Base-by-base conservation (phyloP, 2,113 vertebrate species). In the Edolisoma coerulescens region DNA sequence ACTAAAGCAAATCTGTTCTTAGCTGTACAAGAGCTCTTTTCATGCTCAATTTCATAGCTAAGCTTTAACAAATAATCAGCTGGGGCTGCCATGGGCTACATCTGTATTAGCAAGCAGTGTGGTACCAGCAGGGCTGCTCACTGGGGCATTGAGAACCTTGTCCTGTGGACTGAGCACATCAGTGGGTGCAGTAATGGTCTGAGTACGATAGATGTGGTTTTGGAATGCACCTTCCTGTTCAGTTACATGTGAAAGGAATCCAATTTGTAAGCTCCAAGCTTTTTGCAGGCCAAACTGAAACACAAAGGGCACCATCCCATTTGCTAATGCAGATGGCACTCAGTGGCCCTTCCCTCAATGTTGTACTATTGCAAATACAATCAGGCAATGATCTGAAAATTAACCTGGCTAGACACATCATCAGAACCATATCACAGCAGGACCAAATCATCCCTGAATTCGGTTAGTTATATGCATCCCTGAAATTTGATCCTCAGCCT, bases 371-470 rank as follows among this genome's bases (percentile, higher is more conserved):
- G 11, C 63, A 90, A 64, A 67, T 27, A 47, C 16, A 18, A 20
- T 11, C 50, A 53, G 32, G 32, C 22, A 61, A 7, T 1, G 2
- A 67, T 30, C 21, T 44, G 60, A 91, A 77, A 50, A 53, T 22
- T 35, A 68, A 56, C 44, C 53, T 52, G 30, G 24, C 32, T 83
- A 88, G 33, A 69, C 32, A 26, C 6, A 33, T 35, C 35, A 67
- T 41, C 42, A 67, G 65, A 89, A 67, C 20, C 0, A 0, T 26
- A 35, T 13, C 1, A 0, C 10, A 35, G 47, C 20, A 69, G 24
- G 8, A 42, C 13, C 24, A 47, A 64, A 52, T 60, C 27, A 47
- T 19, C 30, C 60, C 54, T 33, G 28, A 35, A 79, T 60, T 12
- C n/a, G 13, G 9, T 53, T 35, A n/a, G 7, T 22, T 19, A 60